These are phyloP conservation scores for Proterorhinus semilunaris DNA, from an alignment of 2,113 vertebrate species.

Conservation along the genomic window DNA sequence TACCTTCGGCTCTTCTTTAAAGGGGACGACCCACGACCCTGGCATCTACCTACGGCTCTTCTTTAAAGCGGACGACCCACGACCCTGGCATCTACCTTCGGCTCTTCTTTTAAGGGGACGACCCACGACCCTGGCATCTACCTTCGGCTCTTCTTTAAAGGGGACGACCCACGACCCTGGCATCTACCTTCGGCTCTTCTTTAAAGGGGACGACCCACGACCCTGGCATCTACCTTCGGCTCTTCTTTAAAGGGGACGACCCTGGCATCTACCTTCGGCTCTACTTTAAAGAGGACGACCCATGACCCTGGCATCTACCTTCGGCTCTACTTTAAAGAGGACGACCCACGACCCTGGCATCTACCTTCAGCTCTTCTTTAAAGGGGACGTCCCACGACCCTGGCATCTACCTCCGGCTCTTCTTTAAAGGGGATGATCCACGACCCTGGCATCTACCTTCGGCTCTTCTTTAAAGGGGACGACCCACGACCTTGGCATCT, in stretches of 20 bases:
- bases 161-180: slow-evolving; percentile 33
- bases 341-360: slow-evolving; percentile 36
- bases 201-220: slow-evolving; percentile 28
- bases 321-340: not conserved
- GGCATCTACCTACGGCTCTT: too few relatives aligned
- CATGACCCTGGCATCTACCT: slow-evolving; percentile 30
- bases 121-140: slow-evolving; percentile 35
- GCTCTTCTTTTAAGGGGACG: slow-evolving; percentile 11
- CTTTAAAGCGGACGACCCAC: slow-evolving; percentile 20
- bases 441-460: too few relatives aligned
- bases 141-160: not conserved
- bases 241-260: slow-evolving; percentile 20
- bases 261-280: too few relatives aligned
- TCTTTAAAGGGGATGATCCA: slow-evolving; percentile 18
- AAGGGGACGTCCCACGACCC: slow-evolving; percentile 32
- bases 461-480: not conserved
- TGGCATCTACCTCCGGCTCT: too few relatives aligned
- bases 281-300: slow-evolving; percentile 21
- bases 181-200: too few relatives aligned
- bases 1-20: too few relatives aligned
- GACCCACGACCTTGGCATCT: slow-evolving; percentile 39
- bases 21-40: slow-evolving; percentile 34
- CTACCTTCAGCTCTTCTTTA: too few relatives aligned
- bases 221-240: too few relatives aligned
- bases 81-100: too few relatives aligned